Conservation (phyloP, 2,888 invertebrate species). For the Phragmatobia fuliginosa region DNA sequence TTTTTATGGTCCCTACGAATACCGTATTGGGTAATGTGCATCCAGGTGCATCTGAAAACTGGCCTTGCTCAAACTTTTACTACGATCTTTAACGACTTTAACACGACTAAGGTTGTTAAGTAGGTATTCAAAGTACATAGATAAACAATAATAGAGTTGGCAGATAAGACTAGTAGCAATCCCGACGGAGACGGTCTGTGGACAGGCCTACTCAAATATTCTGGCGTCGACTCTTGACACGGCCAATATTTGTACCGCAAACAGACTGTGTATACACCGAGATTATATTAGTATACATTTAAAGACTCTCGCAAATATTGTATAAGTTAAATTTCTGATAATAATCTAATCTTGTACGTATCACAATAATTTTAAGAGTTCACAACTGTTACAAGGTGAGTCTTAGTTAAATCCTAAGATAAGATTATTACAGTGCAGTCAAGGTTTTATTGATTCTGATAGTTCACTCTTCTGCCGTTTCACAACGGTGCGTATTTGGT, state of each 20-base stretch:
- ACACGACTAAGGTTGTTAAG: neutral
- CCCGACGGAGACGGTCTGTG: neutral
- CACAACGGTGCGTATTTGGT: slow-evolving; percentile 13
- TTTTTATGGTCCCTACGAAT: neutral
- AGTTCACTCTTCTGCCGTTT: slow-evolving; percentile 3
- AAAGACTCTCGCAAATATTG: slow-evolving; percentile 17
- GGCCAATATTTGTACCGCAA: slow-evolving; percentile 30
- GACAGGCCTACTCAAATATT: slow-evolving; percentile 26
- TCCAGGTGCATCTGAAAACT: neutral
- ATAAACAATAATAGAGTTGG: neutral
- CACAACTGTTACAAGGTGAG: slow-evolving; percentile 27
- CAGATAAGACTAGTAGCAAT: slow-evolving; percentile 4
- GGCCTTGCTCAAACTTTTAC: neutral
- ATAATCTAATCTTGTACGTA: slow-evolving; percentile 1
- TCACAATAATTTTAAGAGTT: slow-evolving; percentile 1
- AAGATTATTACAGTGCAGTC: slow-evolving; percentile 17
- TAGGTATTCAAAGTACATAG: neutral
- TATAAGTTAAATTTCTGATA: slow-evolving; percentile 1
- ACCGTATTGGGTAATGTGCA: neutral
- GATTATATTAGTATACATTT: slow-evolving; percentile 13
- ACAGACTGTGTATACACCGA: slow-evolving; percentile 16
- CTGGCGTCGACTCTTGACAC: slow-evolving; percentile 16
- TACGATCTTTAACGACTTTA: neutral
- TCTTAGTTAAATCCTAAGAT: slow-evolving; percentile 19
- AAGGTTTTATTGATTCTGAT: slow-evolving; percentile 13